Evolutionary conservation across 2,797 vertebrate genomes (phyloP).

Genomic region (Eupleurogrammus muticus): DNA sequence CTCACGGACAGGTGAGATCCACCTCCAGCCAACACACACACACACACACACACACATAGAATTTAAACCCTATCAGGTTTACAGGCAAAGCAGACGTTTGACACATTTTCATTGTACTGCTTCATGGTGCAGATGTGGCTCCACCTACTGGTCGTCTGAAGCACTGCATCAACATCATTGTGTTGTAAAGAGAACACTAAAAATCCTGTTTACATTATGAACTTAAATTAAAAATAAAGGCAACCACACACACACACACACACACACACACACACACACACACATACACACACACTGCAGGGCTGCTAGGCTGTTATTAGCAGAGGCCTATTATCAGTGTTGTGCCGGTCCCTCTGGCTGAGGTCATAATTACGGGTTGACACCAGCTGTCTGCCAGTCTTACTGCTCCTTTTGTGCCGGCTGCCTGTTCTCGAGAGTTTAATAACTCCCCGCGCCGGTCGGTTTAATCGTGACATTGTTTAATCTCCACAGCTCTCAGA

Average conservation of each 20-base stretch:
- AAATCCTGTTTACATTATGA: conserved; percentile 17
- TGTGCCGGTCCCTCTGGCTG: conserved; percentile 43
- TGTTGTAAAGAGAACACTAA: conserved; percentile 5
- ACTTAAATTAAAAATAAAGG: conserved; percentile 1
- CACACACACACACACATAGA: neutral
- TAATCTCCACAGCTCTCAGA: conserved; percentile 85
- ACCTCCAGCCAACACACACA: conserved; percentile 4
- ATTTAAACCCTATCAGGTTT: neutral
- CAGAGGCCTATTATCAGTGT: conserved; percentile 64
- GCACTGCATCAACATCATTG: conserved; percentile 28
- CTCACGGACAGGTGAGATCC: conserved; percentile 87
- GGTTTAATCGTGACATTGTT: conserved; percentile 68
- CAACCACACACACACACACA: neutral
- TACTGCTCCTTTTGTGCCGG: conserved; percentile 62
- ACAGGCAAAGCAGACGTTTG: conserved; percentile 16
- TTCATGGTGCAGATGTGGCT: conserved; percentile 12
- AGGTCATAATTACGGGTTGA: conserved; percentile 74
- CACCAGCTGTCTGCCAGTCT: conserved; percentile 58
- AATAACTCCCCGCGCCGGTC: conserved; percentile 59
- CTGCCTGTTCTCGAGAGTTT: conserved; percentile 55
- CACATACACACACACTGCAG: neutral
- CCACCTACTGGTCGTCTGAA: conserved; percentile 60
- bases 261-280: neutral
- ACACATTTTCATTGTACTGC: conserved; percentile 5
- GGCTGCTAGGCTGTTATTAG: conserved; percentile 60